Conservation (phyloP, 2,888 invertebrate species). For the Xestoiulus laeticollis region DNA sequence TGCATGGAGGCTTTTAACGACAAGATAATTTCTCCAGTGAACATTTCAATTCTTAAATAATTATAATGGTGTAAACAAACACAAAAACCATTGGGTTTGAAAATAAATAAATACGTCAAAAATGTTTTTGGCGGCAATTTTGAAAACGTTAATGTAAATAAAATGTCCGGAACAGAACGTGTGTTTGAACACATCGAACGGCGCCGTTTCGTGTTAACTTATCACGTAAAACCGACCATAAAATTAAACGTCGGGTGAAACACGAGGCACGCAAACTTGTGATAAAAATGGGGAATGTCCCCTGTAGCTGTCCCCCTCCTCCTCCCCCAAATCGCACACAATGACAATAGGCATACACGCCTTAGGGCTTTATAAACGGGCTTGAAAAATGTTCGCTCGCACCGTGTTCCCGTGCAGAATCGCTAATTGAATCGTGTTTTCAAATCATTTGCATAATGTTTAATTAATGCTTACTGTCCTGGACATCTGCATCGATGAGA, state of each 20-base stretch:
- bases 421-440: slow-evolving; percentile 3
- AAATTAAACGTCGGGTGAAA: neutral
- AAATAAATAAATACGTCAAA: no score
- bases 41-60: no score
- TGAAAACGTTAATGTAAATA: neutral
- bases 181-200: neutral
- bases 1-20: no score
- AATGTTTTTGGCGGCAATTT: neutral
- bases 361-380: neutral
- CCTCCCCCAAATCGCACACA: neutral
- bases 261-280: neutral
- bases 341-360: neutral
- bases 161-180: neutral
- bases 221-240: neutral
- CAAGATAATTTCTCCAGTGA: no score
- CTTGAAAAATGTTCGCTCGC: neutral
- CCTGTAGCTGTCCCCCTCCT: neutral
- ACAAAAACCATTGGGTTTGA: no score
- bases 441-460: neutral
- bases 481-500: neutral
- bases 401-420: neutral
- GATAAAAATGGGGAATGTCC: neutral
- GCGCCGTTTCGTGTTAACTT: neutral
- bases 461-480: slow-evolving; percentile 1
- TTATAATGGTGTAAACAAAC: no score